phyloP scores from a whole-genome alignment of 1,140 invertebrate genomes.

The Centruroides vittatus region DNA sequence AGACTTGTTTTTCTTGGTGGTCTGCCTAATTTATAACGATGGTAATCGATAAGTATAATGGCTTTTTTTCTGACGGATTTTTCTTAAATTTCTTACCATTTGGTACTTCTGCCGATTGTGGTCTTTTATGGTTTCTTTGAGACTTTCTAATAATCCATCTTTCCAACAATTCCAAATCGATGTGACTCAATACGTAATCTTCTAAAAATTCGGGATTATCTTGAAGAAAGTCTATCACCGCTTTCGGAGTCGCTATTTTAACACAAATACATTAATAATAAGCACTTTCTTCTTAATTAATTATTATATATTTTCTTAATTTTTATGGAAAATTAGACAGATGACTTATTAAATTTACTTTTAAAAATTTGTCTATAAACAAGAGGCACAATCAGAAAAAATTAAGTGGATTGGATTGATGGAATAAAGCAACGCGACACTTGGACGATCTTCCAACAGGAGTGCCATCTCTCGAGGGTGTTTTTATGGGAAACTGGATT shows the following conservation, averaged over 20 bases:
- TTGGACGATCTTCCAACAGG: no score
- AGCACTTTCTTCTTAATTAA: no score
- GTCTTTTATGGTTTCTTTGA: conserved; percentile 24
- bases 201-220: conserved; percentile 42
- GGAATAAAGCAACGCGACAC: no score
- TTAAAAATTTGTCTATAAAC: no score
- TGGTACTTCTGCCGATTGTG: background rate
- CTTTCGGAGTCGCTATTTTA: conserved; percentile 14
- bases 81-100: conserved; percentile 1
- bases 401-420: no score
- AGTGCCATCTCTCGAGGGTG: no score
- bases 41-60: background rate
- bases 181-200: conserved; percentile 37
- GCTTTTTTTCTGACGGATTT: background rate
- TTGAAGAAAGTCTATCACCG: conserved; percentile 31
- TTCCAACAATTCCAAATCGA: conserved; percentile 40
- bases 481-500: no score
- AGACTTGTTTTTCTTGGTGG: conserved; percentile 34
- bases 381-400: no score
- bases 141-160: conserved; percentile 42
- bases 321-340: no score
- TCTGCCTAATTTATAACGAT: conserved; percentile 15
- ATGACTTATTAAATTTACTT: no score
- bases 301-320: no score
- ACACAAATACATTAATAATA: background rate